Base-by-base conservation (phyloP, 23 tunicate genomes). In the Clavelina lepadiformis region DNA sequence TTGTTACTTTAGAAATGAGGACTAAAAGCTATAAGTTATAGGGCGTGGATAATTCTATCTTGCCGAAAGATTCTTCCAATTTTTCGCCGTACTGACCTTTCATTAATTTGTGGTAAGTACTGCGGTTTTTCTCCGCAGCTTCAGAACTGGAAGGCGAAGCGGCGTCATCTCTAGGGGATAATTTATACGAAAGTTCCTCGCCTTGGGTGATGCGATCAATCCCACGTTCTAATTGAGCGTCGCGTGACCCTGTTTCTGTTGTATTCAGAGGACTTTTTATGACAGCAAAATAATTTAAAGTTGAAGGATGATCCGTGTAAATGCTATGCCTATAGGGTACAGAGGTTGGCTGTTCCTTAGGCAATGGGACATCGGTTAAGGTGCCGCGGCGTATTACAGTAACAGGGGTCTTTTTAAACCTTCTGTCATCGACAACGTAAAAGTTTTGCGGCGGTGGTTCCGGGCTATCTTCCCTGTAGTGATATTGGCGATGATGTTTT, bases 401-500 rank as follows among this genome's bases (percentile, higher is more conserved):
- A 65, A 24, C 33, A 26, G 31, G 31, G 21, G 6, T 25, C 34
- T 5, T 26, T 32, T 53, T n/a, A n/a, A n/a, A n/a, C n/a, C n/a
- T 51, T n/a, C 51, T 49, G 2, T 59, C 51, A 28, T 69, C 56
- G 15, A 61, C 32, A 4, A 80, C 78, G 86, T 80, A 71, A 61
- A 62, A 63, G 34, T 50, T 58, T 29, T 69, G 76, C 24, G 75
- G 72, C 5, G 85, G 85, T 46, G 85, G 85, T 29, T 69, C 85
- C 2, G 85, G 85, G 37, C 95, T 78, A 19, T 71, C 34, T 45
- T 86, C 95, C 27, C 95, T 63, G 36, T 51, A 65, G 37, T 69
- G 70, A 15, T 41, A 41, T 11, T 41, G 49, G n/a, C n/a, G n/a
- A n/a, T n/a, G n/a, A n/a, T n/a, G n/a, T n/a, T n/a, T n/a, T n/a